These are phyloP conservation scores for Clusia tigrina DNA, from an alignment of 2,888 invertebrate genomes.

Conservation along the genomic window DNA sequence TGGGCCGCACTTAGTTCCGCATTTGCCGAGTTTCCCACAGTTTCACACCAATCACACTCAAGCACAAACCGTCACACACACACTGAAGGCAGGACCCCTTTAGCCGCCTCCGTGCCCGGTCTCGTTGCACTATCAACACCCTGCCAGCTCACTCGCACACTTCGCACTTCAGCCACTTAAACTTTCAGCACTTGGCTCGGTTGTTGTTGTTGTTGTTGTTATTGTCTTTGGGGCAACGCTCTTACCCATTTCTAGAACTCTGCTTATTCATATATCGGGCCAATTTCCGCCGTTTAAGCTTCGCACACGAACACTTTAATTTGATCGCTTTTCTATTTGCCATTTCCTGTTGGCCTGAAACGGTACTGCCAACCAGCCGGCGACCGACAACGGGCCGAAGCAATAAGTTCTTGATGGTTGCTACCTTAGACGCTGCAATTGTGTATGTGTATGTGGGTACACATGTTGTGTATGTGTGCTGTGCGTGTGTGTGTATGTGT, in stretches of 20 bases:
- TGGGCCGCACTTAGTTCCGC: neutral
- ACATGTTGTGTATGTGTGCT: no score
- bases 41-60: no score
- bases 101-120: neutral
- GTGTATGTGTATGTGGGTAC: no score
- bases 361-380: no score
- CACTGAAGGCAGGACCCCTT: no score
- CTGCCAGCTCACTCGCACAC: neutral
- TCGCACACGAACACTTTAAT: slow-evolving; percentile 1
- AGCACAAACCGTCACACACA: no score
- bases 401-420: no score
- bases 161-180: no score
- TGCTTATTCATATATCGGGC: neutral
- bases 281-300: neutral
- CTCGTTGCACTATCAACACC: neutral
- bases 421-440: no score
- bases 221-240: neutral
- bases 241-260: neutral
- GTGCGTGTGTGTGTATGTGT: neutral
- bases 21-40: no score
- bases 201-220: neutral
- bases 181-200: neutral
- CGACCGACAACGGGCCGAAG: no score
- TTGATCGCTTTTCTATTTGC: neutral
- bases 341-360: slow-evolving; percentile 4